These are phyloP conservation scores for Chloropsis hardwickii DNA, from an alignment of 2,113 vertebrate genomes.

Conservation along the genomic window DNA sequence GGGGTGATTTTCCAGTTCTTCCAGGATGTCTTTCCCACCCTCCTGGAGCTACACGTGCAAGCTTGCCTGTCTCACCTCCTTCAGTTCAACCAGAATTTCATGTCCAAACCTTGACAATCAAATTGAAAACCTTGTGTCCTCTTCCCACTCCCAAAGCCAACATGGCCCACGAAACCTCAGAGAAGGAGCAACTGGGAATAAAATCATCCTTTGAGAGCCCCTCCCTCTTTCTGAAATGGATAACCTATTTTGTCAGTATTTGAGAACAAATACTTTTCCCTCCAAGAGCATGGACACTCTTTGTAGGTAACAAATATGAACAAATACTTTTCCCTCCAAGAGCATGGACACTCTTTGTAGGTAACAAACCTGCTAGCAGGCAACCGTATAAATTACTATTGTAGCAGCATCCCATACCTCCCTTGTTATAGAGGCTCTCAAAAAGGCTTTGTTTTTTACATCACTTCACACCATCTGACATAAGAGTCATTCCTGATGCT, in stretches of 20 bases:
- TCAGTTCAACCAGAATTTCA: background rate
- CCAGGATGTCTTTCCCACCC: background rate
- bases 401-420: background rate
- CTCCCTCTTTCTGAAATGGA: background rate
- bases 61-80: background rate
- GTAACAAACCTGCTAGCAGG: conserved; percentile 10
- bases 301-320: background rate
- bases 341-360: background rate
- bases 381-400: background rate
- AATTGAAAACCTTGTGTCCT: background rate
- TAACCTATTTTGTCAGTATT: background rate
- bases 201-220: background rate
- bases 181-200: background rate
- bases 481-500: background rate
- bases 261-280: background rate
- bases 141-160: background rate
- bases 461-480: background rate
- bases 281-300: background rate
- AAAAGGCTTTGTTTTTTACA: background rate
- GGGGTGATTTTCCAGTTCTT: background rate
- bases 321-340: background rate
- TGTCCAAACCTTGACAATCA: background rate
- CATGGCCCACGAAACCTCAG: background rate
- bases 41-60: rapidly evolving
- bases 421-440: background rate